Evolutionary conservation across 2,113 vertebrate species (phyloP).

Genomic region (Kryptolebias marmoratus): DNA sequence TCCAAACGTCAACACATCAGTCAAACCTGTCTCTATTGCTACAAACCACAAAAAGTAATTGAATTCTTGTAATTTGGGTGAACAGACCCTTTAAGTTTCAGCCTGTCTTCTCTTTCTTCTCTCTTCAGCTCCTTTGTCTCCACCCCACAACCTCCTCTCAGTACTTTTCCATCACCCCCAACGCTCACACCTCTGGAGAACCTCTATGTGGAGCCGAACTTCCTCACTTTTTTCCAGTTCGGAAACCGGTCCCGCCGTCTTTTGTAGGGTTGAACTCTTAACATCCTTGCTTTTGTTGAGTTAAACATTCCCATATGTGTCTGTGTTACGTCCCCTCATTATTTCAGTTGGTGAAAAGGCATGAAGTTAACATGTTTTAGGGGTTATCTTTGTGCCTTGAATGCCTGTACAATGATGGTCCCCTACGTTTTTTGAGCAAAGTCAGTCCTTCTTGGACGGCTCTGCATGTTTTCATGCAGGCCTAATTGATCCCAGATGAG

Average conservation of each 20-base stretch:
- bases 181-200: slow-evolving; percentile 59
- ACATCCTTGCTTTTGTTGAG: slow-evolving; percentile 61
- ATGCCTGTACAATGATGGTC: slow-evolving; percentile 51
- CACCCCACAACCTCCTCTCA: slow-evolving; percentile 27
- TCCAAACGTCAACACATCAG: background rate
- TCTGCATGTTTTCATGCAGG: slow-evolving; percentile 61
- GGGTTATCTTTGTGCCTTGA: slow-evolving; percentile 58
- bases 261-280: slow-evolving; percentile 60
- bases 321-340: slow-evolving; percentile 27
- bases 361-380: slow-evolving; percentile 53
- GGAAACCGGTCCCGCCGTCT: slow-evolving; percentile 36
- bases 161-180: slow-evolving; percentile 66
- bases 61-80: background rate
- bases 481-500: slow-evolving; percentile 79
- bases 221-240: slow-evolving; percentile 59
- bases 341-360: slow-evolving; percentile 49
- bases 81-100: slow-evolving; percentile 3
- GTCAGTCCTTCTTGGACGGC: slow-evolving; percentile 32
- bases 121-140: slow-evolving; percentile 19
- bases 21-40: background rate
- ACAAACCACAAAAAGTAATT: background rate
- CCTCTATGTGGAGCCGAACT: slow-evolving; percentile 48
- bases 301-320: slow-evolving; percentile 72
- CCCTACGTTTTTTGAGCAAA: slow-evolving; percentile 35
- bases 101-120: background rate